Evolutionary conservation across 2,113 vertebrate species (phyloP).

Genomic region (Chaenocephalus aceratus): DNA sequence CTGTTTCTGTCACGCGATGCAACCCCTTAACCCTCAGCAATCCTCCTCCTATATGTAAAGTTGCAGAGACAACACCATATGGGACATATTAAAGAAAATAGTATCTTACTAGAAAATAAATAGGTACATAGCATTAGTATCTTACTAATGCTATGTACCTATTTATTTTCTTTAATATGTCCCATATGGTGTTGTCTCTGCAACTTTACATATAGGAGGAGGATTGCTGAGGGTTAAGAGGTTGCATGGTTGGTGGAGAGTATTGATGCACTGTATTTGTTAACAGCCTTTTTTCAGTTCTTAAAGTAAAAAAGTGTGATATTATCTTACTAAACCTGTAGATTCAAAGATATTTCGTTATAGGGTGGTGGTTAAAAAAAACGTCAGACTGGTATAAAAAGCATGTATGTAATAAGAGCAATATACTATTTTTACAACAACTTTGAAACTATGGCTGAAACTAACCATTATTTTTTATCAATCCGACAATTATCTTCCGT

Average conservation of each 20-base stretch:
- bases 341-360: no score
- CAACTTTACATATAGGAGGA: no score
- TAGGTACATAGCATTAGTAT: conserved; percentile 9
- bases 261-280: neutral
- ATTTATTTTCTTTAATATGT: no score
- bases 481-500: no score
- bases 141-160: no score
- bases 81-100: conserved; percentile 19
- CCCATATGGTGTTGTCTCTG: no score
- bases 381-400: neutral
- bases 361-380: no score
- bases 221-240: no score
- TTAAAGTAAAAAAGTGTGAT: neutral
- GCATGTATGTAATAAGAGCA: neutral
- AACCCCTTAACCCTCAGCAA: neutral
- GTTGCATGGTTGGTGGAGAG: neutral
- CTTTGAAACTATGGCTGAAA: neutral
- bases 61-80: conserved; percentile 18
- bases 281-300: neutral
- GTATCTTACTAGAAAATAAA: no score
- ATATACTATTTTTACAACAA: neutral
- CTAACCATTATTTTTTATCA: no score
- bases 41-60: conserved; percentile 18
- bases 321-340: no score
- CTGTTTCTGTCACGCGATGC: conserved; percentile 61